These are phyloP conservation scores for Cylindroiulus punctatus DNA, from an alignment of 2,888 invertebrate genomes.

Conservation along the genomic window DNA sequence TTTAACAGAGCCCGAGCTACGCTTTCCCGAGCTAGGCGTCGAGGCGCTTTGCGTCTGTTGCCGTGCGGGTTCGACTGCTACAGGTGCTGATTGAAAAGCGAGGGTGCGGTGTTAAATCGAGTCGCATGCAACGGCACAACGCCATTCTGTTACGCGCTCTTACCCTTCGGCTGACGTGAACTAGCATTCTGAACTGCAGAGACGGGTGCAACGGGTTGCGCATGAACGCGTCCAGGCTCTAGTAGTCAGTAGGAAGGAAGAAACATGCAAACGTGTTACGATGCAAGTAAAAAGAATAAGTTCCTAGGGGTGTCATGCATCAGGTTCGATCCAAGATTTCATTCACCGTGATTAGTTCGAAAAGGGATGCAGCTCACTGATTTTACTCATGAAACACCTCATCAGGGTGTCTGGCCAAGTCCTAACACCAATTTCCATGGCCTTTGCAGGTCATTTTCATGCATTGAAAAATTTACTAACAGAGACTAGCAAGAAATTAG, in stretches of 20 bases:
- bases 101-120: not conserved
- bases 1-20: not conserved
- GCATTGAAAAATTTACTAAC: too few relatives aligned
- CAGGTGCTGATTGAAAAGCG: not conserved
- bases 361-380: too few relatives aligned
- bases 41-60: not conserved
- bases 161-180: not conserved
- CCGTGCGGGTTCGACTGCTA: not conserved
- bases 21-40: not conserved
- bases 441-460: too few relatives aligned
- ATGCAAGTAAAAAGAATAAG: not conserved
- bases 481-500: too few relatives aligned
- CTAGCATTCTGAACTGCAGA: not conserved
- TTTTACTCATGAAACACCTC: too few relatives aligned
- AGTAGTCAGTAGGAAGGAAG: not conserved
- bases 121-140: not conserved
- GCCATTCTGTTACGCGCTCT: conserved; percentile 2
- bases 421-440: too few relatives aligned
- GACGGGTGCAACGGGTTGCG: conserved; percentile 5
- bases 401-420: too few relatives aligned
- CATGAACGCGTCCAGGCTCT: not conserved
- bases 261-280: conserved; percentile 8
- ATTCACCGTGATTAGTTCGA: too few relatives aligned
- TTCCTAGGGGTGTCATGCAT: not conserved
- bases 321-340: too few relatives aligned